phyloP scores from a whole-genome alignment of 2,113 vertebrate species.

The Notiomystis cincta region DNA sequence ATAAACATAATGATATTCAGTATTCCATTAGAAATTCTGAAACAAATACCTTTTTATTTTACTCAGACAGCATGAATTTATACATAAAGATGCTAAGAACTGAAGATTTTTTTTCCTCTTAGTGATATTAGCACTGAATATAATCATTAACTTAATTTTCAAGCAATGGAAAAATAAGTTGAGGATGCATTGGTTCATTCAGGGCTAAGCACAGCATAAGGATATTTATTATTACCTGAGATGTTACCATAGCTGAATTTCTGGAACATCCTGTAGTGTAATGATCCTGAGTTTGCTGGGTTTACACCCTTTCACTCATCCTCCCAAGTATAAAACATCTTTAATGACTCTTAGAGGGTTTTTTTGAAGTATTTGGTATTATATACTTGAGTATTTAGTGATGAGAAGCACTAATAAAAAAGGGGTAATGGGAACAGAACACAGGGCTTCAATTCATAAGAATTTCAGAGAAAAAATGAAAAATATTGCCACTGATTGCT shows the following conservation, averaged over 20 bases:
- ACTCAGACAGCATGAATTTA: not conserved
- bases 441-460: not conserved
- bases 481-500: not conserved
- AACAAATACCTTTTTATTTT: not conserved
- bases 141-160: constrained; percentile 22
- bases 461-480: not conserved
- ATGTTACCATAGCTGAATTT: not conserved
- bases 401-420: not conserved
- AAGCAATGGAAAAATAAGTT: not conserved
- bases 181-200: not conserved
- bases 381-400: not conserved
- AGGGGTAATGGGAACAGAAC: not conserved
- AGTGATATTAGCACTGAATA: not conserved
- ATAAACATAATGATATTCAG: not conserved
- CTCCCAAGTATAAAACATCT: not conserved
- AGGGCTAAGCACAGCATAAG: not conserved
- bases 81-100: not conserved
- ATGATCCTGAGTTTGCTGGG: not conserved
- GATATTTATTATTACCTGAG: not conserved
- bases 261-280: not conserved
- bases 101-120: constrained; percentile 34
- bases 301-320: not conserved
- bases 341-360: not conserved
- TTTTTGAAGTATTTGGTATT: not conserved
- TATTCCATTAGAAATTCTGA: not conserved